phyloP scores from a whole-genome alignment of 1,140 invertebrate species.

The Ips nitidus region DNA sequence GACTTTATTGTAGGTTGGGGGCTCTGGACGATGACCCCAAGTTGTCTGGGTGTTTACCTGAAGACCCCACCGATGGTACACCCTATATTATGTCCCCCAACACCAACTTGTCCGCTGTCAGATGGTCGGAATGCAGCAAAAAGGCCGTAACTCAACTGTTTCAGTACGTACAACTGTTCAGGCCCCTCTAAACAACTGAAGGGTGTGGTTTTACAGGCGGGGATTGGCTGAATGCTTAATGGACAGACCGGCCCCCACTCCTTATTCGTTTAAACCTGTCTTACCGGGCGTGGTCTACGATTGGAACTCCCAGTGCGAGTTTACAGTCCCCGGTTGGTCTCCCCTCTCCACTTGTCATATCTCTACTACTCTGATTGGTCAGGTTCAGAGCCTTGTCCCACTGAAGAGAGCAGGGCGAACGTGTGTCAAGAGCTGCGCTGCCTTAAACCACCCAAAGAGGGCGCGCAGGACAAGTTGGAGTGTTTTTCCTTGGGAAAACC shows the following conservation, averaged over 20 bases:
- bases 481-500: constrained; percentile 54
- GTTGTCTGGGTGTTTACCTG: constrained; percentile 49
- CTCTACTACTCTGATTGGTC: background rate
- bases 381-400: constrained; percentile 8
- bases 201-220: constrained; percentile 52
- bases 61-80: constrained; percentile 48
- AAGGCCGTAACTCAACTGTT: constrained; percentile 64
- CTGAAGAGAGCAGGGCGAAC: constrained; percentile 3
- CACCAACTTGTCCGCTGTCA: constrained; percentile 58
- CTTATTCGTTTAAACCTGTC: constrained; percentile 57
- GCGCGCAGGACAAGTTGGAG: background rate
- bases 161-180: constrained; percentile 56
- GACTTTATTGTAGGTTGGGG: constrained; percentile 62
- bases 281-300: constrained; percentile 70
- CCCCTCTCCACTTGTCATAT: background rate
- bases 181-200: background rate
- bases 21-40: constrained; percentile 60
- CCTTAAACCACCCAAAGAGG: constrained; percentile 7
- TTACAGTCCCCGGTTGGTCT: constrained; percentile 43
- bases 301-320: constrained; percentile 64
- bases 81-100: constrained; percentile 66
- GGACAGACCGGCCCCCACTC: constrained; percentile 61
- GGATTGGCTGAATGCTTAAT: constrained; percentile 66
- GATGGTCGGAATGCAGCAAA: constrained; percentile 68
- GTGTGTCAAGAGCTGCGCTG: constrained; percentile 12